Evolutionary conservation across 2,113 vertebrate species (phyloP).

Genomic region (Clarias gariepinus): DNA sequence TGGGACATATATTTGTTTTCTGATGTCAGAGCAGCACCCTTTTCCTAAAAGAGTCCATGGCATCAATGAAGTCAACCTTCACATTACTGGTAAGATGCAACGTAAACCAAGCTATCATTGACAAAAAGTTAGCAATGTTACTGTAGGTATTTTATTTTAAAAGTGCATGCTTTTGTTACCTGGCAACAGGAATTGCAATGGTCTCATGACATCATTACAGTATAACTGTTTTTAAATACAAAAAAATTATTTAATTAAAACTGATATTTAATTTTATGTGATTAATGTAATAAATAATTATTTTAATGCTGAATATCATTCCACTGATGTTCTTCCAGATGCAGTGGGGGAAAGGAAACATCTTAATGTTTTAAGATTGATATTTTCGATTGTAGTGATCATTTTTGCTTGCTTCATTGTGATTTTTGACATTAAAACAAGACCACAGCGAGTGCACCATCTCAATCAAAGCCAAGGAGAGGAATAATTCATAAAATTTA

Average conservation of each 20-base stretch:
- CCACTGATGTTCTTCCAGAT: neutral
- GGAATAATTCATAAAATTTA: neutral
- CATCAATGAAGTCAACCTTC: constrained; percentile 44
- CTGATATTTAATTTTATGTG: too few relatives aligned
- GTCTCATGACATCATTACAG: too few relatives aligned
- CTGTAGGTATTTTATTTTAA: too few relatives aligned
- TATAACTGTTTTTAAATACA: too few relatives aligned
- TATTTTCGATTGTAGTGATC: neutral
- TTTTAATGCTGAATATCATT: neutral
- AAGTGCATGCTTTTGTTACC: too few relatives aligned
- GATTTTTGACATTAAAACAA: constrained; percentile 10
- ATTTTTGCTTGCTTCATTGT: neutral
- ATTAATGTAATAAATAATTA: too few relatives aligned
- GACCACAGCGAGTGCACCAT: neutral
- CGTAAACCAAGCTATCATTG: neutral
- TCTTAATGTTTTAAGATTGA: neutral
- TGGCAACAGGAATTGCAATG: too few relatives aligned
- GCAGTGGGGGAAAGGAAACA: neutral
- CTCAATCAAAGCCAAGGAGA: neutral
- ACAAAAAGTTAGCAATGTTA: neutral
- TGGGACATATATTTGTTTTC: constrained; percentile 42
- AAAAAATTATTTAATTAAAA: too few relatives aligned
- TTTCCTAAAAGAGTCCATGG: constrained; percentile 24
- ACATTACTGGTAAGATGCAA: constrained; percentile 26
- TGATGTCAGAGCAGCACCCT: constrained; percentile 22